A percentile compares a stretch with the other conserved stretches of the same genome.
Conservation (phyloP, 1,140 invertebrate genomes). For the Drosophila truncata region DNA sequence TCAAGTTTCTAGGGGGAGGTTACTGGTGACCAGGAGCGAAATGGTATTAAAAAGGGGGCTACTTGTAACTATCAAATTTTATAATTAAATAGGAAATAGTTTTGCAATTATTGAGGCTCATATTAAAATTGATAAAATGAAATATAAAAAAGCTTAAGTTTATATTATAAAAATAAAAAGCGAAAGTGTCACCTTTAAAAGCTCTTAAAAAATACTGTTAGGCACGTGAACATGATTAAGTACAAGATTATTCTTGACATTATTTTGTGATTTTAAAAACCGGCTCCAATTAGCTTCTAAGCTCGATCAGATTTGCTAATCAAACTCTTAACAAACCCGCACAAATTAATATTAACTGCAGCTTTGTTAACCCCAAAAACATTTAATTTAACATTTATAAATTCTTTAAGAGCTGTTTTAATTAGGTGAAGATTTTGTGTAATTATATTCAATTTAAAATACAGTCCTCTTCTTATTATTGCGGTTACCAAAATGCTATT, state of each 20-base stretch:
- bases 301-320: slow-evolving; percentile 8
- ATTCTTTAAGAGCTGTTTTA: not conserved
- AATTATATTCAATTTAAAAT: not conserved
- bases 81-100: not conserved
- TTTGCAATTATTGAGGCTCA: not conserved
- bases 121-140: not conserved
- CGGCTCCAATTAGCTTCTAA: slow-evolving; percentile 13
- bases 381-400: not conserved
- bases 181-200: not conserved
- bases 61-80: too few relatives aligned
- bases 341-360: not conserved
- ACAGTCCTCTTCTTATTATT: not conserved
- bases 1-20: slow-evolving; percentile 47
- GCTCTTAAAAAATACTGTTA: not conserved
- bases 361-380: not conserved
- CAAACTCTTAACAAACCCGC: not conserved
- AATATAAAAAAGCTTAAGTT: not conserved
- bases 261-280: slow-evolving; percentile 1
- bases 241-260: not conserved
- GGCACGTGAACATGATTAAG: not conserved
- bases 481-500: not conserved
- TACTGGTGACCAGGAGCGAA: slow-evolving; percentile 30
- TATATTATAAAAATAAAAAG: not conserved
- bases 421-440: not conserved
- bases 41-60: not conserved